Evolutionary conservation across 2,888 invertebrate species (phyloP).

Genomic region (Euphydryas editha): DNA sequence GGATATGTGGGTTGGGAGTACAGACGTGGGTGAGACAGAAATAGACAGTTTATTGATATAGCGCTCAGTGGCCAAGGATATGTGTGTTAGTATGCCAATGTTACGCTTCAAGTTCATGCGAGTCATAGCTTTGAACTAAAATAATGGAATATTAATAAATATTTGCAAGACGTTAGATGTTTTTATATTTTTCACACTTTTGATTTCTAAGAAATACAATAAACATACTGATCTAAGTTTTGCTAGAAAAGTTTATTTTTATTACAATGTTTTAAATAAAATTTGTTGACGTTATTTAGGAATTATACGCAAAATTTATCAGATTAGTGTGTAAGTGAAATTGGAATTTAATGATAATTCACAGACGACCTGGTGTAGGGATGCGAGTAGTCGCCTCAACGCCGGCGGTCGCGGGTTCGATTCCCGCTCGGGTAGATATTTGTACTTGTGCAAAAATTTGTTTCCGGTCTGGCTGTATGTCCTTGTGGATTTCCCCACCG

Average conservation of each 20-base stretch:
- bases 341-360: no score
- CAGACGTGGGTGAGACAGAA: slow-evolving; percentile 51
- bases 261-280: neutral
- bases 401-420: no score
- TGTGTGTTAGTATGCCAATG: slow-evolving; percentile 38
- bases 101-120: slow-evolving; percentile 35
- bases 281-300: neutral
- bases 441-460: no score
- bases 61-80: slow-evolving; percentile 58
- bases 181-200: neutral
- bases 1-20: slow-evolving; percentile 22
- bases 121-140: neutral
- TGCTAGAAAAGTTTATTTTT: neutral
- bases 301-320: no score
- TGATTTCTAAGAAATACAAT: neutral
- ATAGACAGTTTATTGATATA: slow-evolving; percentile 57
- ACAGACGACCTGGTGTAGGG: no score
- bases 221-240: neutral
- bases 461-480: no score
- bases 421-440: no score
- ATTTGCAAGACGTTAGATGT: neutral
- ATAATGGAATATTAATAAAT: neutral
- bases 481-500: no score
- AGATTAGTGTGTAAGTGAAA: no score
- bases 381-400: no score